Conservation (phyloP, 2,113 vertebrate species). For the Plecturocebus donacophilus region DNA sequence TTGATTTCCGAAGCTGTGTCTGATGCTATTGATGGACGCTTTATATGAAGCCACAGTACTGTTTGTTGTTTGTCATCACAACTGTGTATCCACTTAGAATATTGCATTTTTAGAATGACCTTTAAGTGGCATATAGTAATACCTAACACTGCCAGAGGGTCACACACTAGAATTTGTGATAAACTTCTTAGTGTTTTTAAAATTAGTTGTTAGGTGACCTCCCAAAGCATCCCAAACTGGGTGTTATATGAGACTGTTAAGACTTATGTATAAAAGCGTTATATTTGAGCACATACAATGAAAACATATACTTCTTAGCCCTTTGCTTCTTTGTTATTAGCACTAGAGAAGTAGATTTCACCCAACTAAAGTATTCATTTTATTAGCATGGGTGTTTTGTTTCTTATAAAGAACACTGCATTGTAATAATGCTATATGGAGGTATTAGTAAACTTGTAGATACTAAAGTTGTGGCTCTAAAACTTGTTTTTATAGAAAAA, state of each 20-base stretch:
- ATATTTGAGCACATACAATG: neutral
- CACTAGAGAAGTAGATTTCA: neutral
- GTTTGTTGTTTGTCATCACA: neutral
- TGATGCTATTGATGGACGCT: neutral
- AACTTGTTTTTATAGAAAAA: neutral
- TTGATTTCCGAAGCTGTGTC: neutral
- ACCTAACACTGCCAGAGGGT: neutral
- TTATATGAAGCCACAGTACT: neutral
- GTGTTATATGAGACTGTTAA: neutral
- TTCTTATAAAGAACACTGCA: slow-evolving; percentile 7
- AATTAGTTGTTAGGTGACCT: neutral
- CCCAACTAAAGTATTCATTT: neutral
- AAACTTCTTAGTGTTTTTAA: slow-evolving; percentile 4
- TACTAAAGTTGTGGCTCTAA: neutral
- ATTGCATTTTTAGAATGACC: slow-evolving; percentile 14
- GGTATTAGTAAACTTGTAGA: neutral
- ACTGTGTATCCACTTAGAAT: neutral
- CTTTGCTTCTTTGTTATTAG: neutral
- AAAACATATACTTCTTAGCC: neutral
- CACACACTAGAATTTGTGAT: neutral
- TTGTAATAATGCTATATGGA: neutral
- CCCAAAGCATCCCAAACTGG: neutral
- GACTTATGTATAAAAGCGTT: neutral
- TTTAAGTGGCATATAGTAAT: neutral
- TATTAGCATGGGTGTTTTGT: neutral